Percentiles rank a stretch among this genome's conserved stretches.
phyloP scores from a whole-genome alignment of 2,888 invertebrate species.

The Herminia tarsipennalis region DNA sequence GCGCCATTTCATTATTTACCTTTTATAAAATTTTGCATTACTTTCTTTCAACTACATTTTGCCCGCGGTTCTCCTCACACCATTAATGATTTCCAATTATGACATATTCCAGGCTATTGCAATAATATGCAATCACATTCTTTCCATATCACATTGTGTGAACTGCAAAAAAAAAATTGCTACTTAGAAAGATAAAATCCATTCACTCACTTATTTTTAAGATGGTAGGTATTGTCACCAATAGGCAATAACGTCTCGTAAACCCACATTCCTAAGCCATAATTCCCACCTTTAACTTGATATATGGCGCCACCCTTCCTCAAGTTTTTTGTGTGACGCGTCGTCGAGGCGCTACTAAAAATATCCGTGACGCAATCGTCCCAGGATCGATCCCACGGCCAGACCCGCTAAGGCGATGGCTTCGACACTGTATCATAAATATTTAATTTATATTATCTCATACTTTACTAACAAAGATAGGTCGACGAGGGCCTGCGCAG shows the following conservation, averaged over 20 bases:
- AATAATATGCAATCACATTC: too few relatives aligned
- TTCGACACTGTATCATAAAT: slow-evolving; percentile 70
- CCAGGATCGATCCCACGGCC: slow-evolving; percentile 69
- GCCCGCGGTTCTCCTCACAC: too few relatives aligned
- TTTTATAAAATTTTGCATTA: not conserved
- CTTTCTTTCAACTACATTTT: too few relatives aligned
- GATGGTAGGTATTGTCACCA: too few relatives aligned
- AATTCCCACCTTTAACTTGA: slow-evolving; percentile 54
- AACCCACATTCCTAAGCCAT: slow-evolving; percentile 30
- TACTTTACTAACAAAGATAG: slow-evolving; percentile 57
- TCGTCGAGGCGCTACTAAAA: slow-evolving; percentile 72
- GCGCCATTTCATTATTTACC: not conserved
- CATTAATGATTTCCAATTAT: too few relatives aligned
- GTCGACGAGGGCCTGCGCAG: slow-evolving; percentile 56
- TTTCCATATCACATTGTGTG: too few relatives aligned
- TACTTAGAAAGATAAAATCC: too few relatives aligned
- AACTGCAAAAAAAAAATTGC: too few relatives aligned
- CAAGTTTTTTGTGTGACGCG: slow-evolving; percentile 74
- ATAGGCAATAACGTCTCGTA: too few relatives aligned
- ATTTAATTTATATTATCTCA: slow-evolving; percentile 77
- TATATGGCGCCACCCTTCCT: slow-evolving; percentile 75
- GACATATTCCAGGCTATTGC: too few relatives aligned
- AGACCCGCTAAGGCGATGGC: slow-evolving; percentile 38
- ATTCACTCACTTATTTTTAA: too few relatives aligned
- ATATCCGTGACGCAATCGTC: slow-evolving; percentile 75